Evolutionary conservation across 2,888 invertebrate species (phyloP), one percentile per base, ranked within the genome.

Genomic region (Lithophane ornitopus): DNA sequence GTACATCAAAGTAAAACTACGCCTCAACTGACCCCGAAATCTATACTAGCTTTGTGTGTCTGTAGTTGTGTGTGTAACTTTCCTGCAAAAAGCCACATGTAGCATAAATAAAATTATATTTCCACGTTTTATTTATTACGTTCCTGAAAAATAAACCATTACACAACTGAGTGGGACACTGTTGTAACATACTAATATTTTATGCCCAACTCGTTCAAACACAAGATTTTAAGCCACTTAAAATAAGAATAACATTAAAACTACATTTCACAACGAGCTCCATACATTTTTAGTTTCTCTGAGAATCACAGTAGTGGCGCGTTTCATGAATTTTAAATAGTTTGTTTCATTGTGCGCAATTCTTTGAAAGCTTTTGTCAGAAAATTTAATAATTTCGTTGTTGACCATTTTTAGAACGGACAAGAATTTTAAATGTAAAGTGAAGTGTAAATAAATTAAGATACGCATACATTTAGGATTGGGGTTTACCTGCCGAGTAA

Each of bases 291-390:
- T 72, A 66, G 34, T 70, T 58, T 70, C 49, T 44, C 61, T 49
- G 56, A 39, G 69, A 72, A 62, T 67, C 69, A 84, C 69, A 46
- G 70, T 9, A 67, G 76, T 41, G 41, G 66, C 34, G 22, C 65
- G 63, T 80, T 75, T 84, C 68, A 82, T 80, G 82, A 84, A 82
- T 82, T 81, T 81, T 70, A 70, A 82, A 72, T 80, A 70, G 66
- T 54, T 76, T 69, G 70, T 69, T 75, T 83, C 84, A 79, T 70
- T 81, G 81, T 67, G 54, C 62, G 44, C 63, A 16, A 67, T 67
- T 72, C 76, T 82, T 67, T 80, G 69, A 71, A 72, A 76, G 76
- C 76, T 58, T 84, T 81, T 72, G 85, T 70, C 28, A 26, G 66
- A 28, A 74, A 70, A 66, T 49, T 54, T 70, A 49, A 72, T 67